Conservation (phyloP, 1,140 invertebrate species). For the Drosophila rufa region DNA sequence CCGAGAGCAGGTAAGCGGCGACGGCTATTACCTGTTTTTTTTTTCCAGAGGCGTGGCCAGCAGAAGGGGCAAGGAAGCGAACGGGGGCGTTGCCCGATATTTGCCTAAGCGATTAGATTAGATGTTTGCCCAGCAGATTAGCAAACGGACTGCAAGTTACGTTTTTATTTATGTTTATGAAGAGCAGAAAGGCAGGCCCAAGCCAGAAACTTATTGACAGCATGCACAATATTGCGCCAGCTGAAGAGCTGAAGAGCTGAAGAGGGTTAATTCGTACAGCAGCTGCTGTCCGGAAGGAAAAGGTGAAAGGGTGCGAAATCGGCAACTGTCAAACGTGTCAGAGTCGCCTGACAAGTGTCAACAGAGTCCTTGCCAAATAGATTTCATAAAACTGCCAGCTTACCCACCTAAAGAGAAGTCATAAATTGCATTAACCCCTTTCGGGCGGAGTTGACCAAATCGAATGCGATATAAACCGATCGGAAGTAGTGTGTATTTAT, state of each 20-base stretch:
- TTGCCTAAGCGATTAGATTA: slow-evolving; percentile 77
- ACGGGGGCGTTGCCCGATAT: slow-evolving; percentile 62
- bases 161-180: slow-evolving; percentile 19
- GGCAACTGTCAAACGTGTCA: slow-evolving; percentile 76
- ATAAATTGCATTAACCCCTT: slow-evolving; percentile 53
- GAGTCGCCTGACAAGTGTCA: slow-evolving; percentile 76
- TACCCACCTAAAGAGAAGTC: slow-evolving; percentile 11
- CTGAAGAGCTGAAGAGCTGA: slow-evolving; percentile 14
- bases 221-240: slow-evolving; percentile 68
- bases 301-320: slow-evolving; percentile 55
- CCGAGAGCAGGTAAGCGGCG: background rate
- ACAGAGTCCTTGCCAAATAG: slow-evolving; percentile 56
- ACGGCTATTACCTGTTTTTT: slow-evolving; percentile 48
- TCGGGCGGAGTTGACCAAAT: background rate
- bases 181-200: background rate
- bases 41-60: slow-evolving; percentile 7
- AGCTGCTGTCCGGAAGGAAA: slow-evolving; percentile 13
- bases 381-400: slow-evolving; percentile 58
- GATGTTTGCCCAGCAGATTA: slow-evolving; percentile 52
- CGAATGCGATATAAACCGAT: slow-evolving; percentile 26
- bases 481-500: too few species aligned
- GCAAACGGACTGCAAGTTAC: slow-evolving; percentile 13
- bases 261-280: slow-evolving; percentile 30
- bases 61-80: background rate
- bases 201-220: slow-evolving; percentile 72